Conservation (phyloP, 2,888 invertebrate genomes). For the Alviniconcha strummeri region DNA sequence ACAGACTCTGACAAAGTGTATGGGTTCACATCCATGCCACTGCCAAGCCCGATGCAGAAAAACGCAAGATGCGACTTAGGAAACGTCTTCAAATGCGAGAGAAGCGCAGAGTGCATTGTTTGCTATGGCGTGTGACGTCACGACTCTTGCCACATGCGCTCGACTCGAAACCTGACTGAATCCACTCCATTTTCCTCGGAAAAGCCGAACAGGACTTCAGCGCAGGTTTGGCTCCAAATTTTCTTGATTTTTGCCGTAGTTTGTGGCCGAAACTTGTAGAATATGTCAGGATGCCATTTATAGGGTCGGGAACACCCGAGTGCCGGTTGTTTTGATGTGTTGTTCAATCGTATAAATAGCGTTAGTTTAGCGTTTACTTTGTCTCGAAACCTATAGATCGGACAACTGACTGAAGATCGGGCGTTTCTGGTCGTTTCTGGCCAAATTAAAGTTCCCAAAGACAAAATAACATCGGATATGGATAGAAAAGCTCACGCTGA, state of each 20-base stretch:
- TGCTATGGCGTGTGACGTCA: constrained; percentile 43
- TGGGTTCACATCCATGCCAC: background rate
- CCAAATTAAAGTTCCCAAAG: background rate
- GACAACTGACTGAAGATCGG: constrained; percentile 20
- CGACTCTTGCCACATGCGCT: constrained; percentile 43
- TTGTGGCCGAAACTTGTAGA: constrained; percentile 21
- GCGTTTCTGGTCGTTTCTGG: constrained; percentile 5
- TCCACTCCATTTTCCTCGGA: constrained; percentile 39
- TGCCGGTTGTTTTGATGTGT: constrained; percentile 43
- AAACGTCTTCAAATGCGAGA: constrained; percentile 33
- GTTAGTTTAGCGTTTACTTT: constrained; percentile 48
- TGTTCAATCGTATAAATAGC: constrained; percentile 50
- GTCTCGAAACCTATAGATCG: constrained; percentile 43
- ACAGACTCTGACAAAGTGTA: background rate
- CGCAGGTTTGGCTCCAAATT: constrained; percentile 27
- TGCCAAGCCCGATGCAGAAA: constrained; percentile 13
- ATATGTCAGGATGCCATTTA: constrained; percentile 18
- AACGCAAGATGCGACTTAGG: constrained; percentile 32
- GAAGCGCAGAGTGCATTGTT: constrained; percentile 41
- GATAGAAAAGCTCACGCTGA: constrained; percentile 24
- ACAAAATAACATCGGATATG: constrained; percentile 3
- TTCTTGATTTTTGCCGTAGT: constrained; percentile 26
- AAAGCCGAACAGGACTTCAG: constrained; percentile 31
- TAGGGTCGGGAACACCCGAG: constrained; percentile 33
- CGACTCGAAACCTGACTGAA: constrained; percentile 42